Percentiles rank a stretch among this genome's conserved stretches.
Conservation (phyloP, 2,797 vertebrate genomes). For the Echeneis naucrates region DNA sequence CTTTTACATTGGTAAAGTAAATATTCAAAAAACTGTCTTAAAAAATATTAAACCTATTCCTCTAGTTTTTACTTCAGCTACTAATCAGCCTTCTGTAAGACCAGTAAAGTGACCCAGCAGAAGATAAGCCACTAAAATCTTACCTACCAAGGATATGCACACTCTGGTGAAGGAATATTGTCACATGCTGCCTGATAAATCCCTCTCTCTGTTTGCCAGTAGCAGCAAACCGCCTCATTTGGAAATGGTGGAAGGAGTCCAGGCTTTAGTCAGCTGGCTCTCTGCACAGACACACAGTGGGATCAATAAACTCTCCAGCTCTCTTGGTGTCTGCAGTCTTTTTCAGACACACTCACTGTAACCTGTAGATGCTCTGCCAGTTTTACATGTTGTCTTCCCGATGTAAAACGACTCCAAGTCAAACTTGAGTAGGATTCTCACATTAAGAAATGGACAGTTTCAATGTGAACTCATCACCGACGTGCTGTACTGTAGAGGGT, state of each 20-base stretch:
- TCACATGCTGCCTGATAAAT: conserved; percentile 46
- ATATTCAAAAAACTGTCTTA: background rate
- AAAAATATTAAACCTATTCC: background rate
- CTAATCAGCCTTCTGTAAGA: background rate
- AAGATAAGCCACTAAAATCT: conserved; percentile 42
- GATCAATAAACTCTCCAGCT: conserved; percentile 30
- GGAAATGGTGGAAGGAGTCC: conserved; percentile 55
- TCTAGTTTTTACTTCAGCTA: background rate
- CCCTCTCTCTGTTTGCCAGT: conserved; percentile 31
- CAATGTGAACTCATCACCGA: background rate
- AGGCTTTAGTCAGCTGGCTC: conserved; percentile 40
- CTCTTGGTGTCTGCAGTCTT: conserved; percentile 24
- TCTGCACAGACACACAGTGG: conserved; percentile 6
- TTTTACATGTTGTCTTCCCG: conserved; percentile 6
- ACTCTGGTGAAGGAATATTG: conserved; percentile 45
- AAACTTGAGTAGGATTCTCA: conserved; percentile 7
- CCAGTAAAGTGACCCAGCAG: conserved; percentile 19
- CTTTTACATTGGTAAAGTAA: background rate
- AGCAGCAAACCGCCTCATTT: conserved; percentile 50
- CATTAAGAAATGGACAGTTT: background rate
- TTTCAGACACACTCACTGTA: conserved; percentile 14
- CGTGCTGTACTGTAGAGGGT: background rate
- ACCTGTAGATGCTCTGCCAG: conserved; percentile 14
- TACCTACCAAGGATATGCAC: conserved; percentile 37
- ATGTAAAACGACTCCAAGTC: background rate